Percentiles rank a stretch among this genome's conserved stretches.
Evolutionary conservation across 2,113 vertebrate genomes (phyloP).

Genomic region (Ailurus styani): DNA sequence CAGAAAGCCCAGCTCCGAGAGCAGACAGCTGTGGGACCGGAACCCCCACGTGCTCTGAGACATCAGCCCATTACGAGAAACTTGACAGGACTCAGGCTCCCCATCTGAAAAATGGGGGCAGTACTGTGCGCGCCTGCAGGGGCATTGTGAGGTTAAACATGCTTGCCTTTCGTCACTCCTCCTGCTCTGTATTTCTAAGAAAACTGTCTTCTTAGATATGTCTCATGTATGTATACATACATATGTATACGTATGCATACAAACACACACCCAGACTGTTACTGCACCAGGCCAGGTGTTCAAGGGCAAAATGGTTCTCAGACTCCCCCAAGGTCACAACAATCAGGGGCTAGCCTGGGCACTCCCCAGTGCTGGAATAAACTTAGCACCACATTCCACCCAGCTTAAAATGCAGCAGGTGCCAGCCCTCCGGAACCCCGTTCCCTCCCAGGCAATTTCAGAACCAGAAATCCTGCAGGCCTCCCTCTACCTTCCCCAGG

Average conservation of each 20-base stretch:
- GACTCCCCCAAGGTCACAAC: neutral
- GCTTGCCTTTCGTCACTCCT: neutral
- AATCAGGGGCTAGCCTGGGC: neutral
- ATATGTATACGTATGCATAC: neutral
- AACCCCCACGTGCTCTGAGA: neutral
- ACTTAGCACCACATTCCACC: neutral
- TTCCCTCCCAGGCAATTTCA: neutral
- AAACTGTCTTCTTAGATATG: neutral
- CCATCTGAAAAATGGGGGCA: neutral
- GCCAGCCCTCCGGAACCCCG: neutral
- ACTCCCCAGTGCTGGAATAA: neutral
- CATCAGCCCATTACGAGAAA: accelerated
- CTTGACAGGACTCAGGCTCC: neutral
- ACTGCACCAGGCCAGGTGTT: neutral
- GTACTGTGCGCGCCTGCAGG: accelerated
- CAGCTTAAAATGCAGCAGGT: neutral
- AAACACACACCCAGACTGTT: neutral
- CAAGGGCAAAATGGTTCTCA: neutral
- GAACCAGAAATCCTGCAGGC: neutral
- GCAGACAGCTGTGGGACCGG: accelerated
- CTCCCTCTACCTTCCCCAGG: neutral
- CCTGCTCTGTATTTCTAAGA: neutral
- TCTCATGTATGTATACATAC: neutral
- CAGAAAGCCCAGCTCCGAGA: neutral
- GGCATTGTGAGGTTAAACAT: accelerated